These are phyloP conservation scores for Lamprologus speciosus DNA, from an alignment of 2,113 vertebrate species.

Conservation along the genomic window DNA sequence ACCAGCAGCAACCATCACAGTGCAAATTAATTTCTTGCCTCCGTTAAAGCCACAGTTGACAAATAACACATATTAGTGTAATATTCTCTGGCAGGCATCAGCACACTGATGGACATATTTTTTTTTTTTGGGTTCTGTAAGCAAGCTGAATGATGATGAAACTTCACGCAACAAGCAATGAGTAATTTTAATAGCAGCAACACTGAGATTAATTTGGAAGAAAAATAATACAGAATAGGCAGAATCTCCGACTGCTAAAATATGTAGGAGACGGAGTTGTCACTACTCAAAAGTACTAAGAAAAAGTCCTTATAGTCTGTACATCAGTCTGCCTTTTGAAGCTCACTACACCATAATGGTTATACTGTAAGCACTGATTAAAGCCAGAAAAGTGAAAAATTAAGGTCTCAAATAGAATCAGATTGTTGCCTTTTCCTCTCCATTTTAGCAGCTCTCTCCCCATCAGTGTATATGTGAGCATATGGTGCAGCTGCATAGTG, in stretches of 20 bases:
- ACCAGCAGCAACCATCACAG: not conserved
- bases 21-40: not conserved
- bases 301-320: not conserved
- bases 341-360: not conserved
- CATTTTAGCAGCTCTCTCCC: not conserved
- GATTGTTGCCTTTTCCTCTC: not conserved
- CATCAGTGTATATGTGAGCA: conserved; percentile 35
- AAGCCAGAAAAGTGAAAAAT: not conserved
- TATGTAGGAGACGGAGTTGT: not conserved
- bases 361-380: not conserved
- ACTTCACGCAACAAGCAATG: not conserved
- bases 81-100: not conserved
- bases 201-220: not conserved
- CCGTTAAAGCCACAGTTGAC: not conserved
- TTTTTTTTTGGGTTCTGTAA: not conserved
- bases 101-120: not conserved
- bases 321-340: not conserved
- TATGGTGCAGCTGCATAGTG: conserved; percentile 51
- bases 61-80: not conserved
- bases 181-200: not conserved
- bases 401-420: not conserved
- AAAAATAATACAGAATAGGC: not conserved
- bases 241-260: not conserved
- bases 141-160: conserved; percentile 14
- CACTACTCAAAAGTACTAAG: not conserved